phyloP scores from a whole-genome alignment of 2,797 vertebrate genomes.

The Eulemur coronatus region DNA sequence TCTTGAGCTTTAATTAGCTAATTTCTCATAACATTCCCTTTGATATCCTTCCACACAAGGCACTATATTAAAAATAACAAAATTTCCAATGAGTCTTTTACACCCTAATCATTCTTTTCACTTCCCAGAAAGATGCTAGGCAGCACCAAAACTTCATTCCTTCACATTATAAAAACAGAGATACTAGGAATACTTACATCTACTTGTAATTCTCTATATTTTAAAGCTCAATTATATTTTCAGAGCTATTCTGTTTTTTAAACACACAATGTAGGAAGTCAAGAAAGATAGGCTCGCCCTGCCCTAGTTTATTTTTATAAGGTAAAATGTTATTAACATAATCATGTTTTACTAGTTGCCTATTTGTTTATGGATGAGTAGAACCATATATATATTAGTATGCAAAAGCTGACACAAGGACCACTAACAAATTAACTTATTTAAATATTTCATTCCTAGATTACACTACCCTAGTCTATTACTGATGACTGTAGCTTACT shows the following conservation, averaged over 20 bases:
- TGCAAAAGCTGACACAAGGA: no score
- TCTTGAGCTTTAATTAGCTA: not conserved
- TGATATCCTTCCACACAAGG: not conserved
- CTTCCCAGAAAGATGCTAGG: not conserved
- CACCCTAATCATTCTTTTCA: not conserved
- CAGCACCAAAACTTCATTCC: not conserved
- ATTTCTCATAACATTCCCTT: not conserved
- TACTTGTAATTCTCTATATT: not conserved
- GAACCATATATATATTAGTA: no score
- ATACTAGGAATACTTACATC: not conserved
- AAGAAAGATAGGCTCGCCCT: not conserved
- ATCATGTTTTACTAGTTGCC: no score
- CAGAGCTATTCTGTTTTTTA: not conserved
- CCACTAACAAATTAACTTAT: no score
- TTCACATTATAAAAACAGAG: not conserved
- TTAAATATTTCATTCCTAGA: no score
- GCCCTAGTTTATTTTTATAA: not conserved
- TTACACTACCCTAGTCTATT: no score
- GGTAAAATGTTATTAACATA: not conserved
- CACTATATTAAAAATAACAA: not conserved
- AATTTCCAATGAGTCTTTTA: not conserved
- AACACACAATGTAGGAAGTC: not conserved
- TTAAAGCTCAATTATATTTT: not conserved
- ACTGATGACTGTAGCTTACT: no score
- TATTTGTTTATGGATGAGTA: no score